A percentile compares a stretch with the other conserved stretches of the same genome.
Evolutionary conservation across 2,888 invertebrate genomes (phyloP).

Genomic region (Allolobophora icterica): DNA sequence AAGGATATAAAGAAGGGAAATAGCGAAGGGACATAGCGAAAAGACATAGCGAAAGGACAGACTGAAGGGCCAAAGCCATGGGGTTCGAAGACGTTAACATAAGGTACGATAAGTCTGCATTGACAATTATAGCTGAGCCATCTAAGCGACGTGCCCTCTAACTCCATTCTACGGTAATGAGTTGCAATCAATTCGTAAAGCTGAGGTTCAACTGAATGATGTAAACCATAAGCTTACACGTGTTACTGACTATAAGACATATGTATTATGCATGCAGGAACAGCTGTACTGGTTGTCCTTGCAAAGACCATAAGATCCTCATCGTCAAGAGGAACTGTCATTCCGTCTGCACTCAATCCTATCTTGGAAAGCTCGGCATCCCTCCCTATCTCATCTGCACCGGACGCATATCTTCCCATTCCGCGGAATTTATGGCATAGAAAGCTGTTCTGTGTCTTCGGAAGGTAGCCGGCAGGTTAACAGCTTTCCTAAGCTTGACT

Average conservation of each 20-base stretch:
- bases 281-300: neutral
- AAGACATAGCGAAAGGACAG: too few species aligned
- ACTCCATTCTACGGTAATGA: neutral
- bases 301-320: neutral
- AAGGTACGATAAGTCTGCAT: neutral
- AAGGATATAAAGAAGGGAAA: too few species aligned
- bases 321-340: too few species aligned
- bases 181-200: neutral
- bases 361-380: too few species aligned
- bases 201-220: neutral
- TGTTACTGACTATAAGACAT: too few species aligned
- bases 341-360: too few species aligned
- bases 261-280: neutral
- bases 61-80: neutral
- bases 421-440: neutral
- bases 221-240: neutral
- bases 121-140: neutral
- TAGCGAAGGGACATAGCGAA: too few species aligned
- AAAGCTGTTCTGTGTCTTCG: neutral
- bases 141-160: neutral
- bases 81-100: neutral
- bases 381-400: too few species aligned
- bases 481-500: neutral
- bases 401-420: neutral
- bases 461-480: neutral